These are phyloP conservation scores for Stenolophus ochropezus DNA, from an alignment of 2,888 invertebrate species.

Conservation along the genomic window DNA sequence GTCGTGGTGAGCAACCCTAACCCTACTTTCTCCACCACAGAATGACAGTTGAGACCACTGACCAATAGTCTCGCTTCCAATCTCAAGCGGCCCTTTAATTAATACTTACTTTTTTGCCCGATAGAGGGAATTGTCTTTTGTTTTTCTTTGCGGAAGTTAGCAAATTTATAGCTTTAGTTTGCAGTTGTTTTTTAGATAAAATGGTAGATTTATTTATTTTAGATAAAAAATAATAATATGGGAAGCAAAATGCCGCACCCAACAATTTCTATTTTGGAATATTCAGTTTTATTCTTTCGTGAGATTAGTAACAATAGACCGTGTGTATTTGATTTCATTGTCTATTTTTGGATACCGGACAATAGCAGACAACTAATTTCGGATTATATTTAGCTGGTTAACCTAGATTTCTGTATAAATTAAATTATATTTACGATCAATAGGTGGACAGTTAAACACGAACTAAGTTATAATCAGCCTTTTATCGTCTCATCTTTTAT, in stretches of 20 bases:
- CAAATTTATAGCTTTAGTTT: neutral
- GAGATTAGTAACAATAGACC: neutral
- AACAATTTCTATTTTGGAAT: too few relatives aligned
- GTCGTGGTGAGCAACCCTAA: neutral
- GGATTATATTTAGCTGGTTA: neutral
- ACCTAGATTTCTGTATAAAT: slow-evolving; percentile 11
- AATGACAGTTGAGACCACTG: neutral
- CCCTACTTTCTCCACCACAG: neutral
- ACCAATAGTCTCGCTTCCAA: neutral
- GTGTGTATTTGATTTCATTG: neutral
- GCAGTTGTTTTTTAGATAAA: neutral
- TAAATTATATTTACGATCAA: slow-evolving; percentile 27
- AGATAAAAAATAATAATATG: too few relatives aligned
- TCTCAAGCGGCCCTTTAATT: neutral
- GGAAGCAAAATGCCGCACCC: too few relatives aligned
- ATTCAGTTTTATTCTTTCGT: too few relatives aligned
- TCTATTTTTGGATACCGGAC: neutral
- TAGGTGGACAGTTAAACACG: neutral
- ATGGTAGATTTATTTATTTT: too few relatives aligned
- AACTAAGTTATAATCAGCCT: neutral
- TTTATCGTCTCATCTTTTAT: slow-evolving; percentile 24
- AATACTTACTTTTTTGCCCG: neutral
- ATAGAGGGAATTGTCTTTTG: neutral
- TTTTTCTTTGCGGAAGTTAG: neutral
- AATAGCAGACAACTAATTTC: slow-evolving; percentile 8